These are phyloP conservation scores for Darevskia mixta DNA, from an alignment of 2,797 vertebrate species.

Conservation along the genomic window DNA sequence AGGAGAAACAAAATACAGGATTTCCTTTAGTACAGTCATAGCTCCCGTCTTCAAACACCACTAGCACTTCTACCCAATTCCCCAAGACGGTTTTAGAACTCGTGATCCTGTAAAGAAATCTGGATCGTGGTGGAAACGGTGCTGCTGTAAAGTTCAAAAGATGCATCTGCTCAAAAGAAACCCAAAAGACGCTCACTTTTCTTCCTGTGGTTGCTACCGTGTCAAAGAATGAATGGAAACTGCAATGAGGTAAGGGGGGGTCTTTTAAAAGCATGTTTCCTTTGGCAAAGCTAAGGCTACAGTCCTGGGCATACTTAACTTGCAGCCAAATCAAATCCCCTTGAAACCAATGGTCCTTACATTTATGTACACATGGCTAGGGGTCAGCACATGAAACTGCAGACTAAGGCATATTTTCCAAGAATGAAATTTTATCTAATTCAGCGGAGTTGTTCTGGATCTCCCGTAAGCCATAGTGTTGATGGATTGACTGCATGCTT, in stretches of 20 bases:
- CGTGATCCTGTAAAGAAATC: background rate
- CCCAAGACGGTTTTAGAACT: background rate
- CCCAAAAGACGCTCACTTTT: background rate
- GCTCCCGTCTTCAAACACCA: conserved; percentile 8
- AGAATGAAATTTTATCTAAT: background rate
- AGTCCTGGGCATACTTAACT: conserved; percentile 16
- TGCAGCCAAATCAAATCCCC: background rate
- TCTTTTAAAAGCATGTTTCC: background rate
- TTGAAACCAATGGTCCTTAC: background rate
- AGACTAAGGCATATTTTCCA: background rate
- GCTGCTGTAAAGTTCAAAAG: background rate
- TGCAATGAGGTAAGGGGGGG: conserved; percentile 57
- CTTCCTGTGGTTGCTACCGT: background rate
- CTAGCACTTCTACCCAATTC: background rate
- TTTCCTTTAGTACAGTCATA: conserved; percentile 53
- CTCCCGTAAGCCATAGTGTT: background rate
- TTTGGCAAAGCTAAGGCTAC: conserved; percentile 53
- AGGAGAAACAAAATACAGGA: conserved; percentile 39
- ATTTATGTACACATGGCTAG: background rate
- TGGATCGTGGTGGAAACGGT: background rate
- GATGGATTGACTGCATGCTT: background rate
- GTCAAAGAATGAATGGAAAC: conserved; percentile 16
- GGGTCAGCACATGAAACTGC: background rate
- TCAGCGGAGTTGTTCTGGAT: background rate
- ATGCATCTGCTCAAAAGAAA: too few species aligned